These are phyloP conservation scores for Allobates femoralis DNA, from an alignment of 2,797 vertebrate genomes.

Conservation along the genomic window DNA sequence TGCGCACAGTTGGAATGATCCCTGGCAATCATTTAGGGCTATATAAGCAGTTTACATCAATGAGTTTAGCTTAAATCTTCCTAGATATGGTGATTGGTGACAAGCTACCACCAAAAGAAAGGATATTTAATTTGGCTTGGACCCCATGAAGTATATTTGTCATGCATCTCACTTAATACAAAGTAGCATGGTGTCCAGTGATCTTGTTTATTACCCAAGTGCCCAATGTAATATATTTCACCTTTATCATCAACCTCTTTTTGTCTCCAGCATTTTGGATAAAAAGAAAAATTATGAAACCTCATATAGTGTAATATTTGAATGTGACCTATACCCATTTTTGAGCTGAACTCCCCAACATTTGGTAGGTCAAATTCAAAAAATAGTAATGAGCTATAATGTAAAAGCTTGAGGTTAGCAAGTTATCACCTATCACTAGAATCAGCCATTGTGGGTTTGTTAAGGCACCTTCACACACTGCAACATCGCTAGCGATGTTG, in stretches of 20 bases:
- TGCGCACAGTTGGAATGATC: constrained; percentile 50
- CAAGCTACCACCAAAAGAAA: not conserved
- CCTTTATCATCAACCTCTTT: not conserved
- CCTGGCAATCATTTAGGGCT: constrained; percentile 33
- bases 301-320: not conserved
- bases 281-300: not conserved
- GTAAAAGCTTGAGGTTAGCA: too few species aligned
- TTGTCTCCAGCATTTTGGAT: not conserved
- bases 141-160: constrained; percentile 27
- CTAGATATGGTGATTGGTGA: constrained; percentile 11
- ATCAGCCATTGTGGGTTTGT: too few species aligned
- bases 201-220: not conserved
- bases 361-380: too few species aligned
- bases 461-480: too few species aligned
- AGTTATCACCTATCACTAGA: too few species aligned
- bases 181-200: constrained; percentile 11
- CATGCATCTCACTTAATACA: not conserved
- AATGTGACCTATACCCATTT: not conserved
- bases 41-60: constrained; percentile 32
- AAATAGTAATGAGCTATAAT: too few species aligned
- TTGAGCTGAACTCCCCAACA: not conserved
- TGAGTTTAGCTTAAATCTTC: constrained; percentile 20
- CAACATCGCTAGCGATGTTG: too few species aligned
- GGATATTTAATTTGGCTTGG: constrained; percentile 23
- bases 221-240: not conserved